Conservation (phyloP, 92 coral and sea anemone species). For the Zoanthus gigantus region DNA sequence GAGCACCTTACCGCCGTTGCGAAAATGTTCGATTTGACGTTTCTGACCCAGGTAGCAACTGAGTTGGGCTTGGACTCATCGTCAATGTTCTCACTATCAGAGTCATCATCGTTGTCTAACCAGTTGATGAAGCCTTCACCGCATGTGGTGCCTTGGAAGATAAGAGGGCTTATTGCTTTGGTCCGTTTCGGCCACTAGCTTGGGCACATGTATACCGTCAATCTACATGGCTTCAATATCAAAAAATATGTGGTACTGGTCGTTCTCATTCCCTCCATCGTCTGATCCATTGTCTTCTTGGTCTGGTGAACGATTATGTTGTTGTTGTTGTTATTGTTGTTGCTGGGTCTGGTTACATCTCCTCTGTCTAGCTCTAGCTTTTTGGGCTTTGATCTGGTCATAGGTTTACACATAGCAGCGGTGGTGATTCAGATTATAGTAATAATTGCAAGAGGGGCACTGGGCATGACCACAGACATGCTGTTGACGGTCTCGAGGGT, state of each 20-base stretch:
- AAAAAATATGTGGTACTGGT: background rate
- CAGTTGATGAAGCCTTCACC: background rate
- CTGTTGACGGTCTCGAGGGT: background rate
- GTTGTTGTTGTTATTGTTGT: background rate
- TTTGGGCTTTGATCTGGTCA: background rate
- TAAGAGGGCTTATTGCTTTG: background rate
- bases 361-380: too few relatives aligned
- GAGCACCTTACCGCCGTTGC: conserved; percentile 27
- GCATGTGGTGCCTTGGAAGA: background rate
- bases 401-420: background rate
- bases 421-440: background rate
- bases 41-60: conserved; percentile 15
- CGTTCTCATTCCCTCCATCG: background rate
- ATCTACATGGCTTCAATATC: background rate
- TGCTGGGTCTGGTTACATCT: background rate
- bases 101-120: background rate
- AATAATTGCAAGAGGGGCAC: background rate
- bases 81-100: background rate
- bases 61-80: background rate
- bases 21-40: conserved; percentile 19
- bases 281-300: background rate
- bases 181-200: background rate
- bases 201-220: too few relatives aligned
- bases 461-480: background rate
- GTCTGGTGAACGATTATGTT: too few relatives aligned